Evolutionary conservation across 2,797 vertebrate species (phyloP).

Genomic region (Tragelaphus oryx): DNA sequence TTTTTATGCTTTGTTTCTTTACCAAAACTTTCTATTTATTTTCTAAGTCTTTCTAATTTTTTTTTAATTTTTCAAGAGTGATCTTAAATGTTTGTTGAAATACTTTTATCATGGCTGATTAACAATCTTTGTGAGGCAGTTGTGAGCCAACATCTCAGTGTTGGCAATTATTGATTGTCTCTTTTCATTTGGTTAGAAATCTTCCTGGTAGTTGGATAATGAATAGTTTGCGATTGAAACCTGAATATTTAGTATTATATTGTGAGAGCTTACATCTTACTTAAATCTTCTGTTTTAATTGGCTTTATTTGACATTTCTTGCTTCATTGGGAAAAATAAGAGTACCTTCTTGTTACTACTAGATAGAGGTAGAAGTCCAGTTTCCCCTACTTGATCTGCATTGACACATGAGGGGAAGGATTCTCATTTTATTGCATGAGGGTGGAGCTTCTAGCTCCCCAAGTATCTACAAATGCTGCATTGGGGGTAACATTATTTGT

Average conservation of each 20-base stretch:
- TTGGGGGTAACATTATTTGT: not conserved
- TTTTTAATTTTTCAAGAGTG: not conserved
- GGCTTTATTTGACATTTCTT: not conserved
- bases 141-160: not conserved
- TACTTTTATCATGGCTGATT: not conserved
- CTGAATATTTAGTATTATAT: not conserved
- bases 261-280: not conserved
- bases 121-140: not conserved
- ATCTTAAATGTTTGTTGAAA: not conserved
- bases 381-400: not conserved
- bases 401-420: not conserved
- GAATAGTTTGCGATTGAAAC: not conserved
- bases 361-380: not conserved
- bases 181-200: not conserved
- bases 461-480: not conserved
- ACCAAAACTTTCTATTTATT: not conserved
- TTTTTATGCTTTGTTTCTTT: not conserved
- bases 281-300: not conserved
- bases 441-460: not conserved
- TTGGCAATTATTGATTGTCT: not conserved
- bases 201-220: not conserved
- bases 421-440: not conserved
- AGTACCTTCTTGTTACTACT: not conserved
- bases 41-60: not conserved
- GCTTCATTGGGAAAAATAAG: not conserved